Base-by-base conservation (phyloP, 2,888 invertebrate species). In the Gastrophysa polygoni region DNA sequence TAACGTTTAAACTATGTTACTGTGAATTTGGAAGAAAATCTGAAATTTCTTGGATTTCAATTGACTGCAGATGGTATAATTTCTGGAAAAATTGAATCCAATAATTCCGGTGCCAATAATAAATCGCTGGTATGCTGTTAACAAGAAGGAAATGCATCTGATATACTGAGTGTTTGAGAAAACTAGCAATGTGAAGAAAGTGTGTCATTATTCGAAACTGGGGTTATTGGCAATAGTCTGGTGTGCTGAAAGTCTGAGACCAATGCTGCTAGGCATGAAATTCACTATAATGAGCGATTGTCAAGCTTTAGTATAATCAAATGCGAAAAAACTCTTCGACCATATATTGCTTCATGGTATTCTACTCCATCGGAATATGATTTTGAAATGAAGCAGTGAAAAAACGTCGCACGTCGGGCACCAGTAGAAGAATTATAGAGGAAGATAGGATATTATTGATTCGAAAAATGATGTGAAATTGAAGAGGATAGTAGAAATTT, bases 201-300 rank as follows among this genome's bases (percentile, higher is more conserved):
- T n/a, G 29, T 73, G 72, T 54, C 69, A 68, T 7, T 74, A 70
- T 0, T 70, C 70, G 11, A 71, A 72, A 43, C 51, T 71, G 10
- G 71, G 71, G 52, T 52, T 73, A 18, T 21, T 76, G 32, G 75
- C 75, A 0, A 64, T 76, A 7, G 65, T 76, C 1, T 73, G 72
- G 57, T 57, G 67, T 0, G 18, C 73, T 0, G 67, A 73, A 14
- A 66, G 72, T 29, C 67, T 74, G 32, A 44, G 72, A 11, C 46
- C 66, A n/a, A 67, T 73, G 46, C 47, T 74, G 6, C 56, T 74
- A 16, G 70, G 69, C 4, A 68, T 75, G 4, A 47, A 57, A 29
- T 72, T 76, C 51, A 73, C 62, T 20, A 61, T 77, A 6, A 56
- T 73, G 0, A 75, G 71, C 0, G 76, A 77, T 63, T 74, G 73